Percentiles rank a stretch among this genome's conserved stretches.
phyloP scores from a whole-genome alignment of 2,888 invertebrate species.

The Cecidostiba fungosa region DNA sequence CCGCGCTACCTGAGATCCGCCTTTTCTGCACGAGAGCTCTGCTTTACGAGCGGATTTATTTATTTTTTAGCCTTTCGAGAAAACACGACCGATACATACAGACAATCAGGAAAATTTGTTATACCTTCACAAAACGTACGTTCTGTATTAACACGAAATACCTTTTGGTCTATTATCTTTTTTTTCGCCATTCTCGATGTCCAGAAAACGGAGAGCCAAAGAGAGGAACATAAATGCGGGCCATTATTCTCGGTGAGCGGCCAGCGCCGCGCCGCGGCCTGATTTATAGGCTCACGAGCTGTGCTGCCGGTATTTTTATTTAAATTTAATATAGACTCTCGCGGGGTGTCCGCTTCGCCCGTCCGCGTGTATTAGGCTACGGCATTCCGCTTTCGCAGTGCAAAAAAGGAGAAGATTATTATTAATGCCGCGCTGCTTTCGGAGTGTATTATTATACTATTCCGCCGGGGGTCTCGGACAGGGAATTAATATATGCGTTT shows the following conservation, averaged over 20 bases:
- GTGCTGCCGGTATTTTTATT: conserved; percentile 79
- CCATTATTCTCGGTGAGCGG: conserved; percentile 76
- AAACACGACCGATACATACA: neutral
- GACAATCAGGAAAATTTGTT: no score
- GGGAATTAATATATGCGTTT: no score
- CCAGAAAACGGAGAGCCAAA: neutral
- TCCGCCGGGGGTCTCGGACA: no score
- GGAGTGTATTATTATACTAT: neutral
- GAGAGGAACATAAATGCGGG: conserved; percentile 78
- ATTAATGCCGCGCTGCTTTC: neutral
- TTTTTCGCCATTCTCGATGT: neutral
- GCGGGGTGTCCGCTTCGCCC: no score
- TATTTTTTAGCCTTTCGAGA: neutral
- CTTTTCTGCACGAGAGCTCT: neutral
- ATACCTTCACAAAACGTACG: no score
- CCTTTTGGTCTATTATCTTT: neutral
- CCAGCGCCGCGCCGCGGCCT: conserved; percentile 74
- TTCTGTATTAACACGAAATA: neutral
- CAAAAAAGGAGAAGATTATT: conserved; percentile 5
- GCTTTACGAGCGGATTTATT: conserved; percentile 25
- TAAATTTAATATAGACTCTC: conserved; percentile 78
- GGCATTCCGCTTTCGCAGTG: neutral
- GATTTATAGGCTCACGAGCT: conserved; percentile 78
- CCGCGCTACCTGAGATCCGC: conserved; percentile 56
- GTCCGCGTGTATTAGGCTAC: conserved; percentile 50